Evolutionary conservation across 1,140 invertebrate genomes (phyloP), one percentile per base, ranked within the genome.

Genomic region (Oryctes rhinoceros): DNA sequence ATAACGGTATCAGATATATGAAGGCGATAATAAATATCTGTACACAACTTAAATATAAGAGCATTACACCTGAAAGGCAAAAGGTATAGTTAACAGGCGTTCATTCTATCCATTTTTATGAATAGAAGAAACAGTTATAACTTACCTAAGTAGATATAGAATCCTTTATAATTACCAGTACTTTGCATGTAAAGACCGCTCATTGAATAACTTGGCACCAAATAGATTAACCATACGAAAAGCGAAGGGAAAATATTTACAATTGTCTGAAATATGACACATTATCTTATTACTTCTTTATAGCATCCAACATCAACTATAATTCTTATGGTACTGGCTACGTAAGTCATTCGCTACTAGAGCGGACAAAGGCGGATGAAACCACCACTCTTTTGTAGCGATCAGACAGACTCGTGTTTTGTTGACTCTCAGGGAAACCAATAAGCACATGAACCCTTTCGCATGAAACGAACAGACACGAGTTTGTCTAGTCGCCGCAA

Each of bases 181-280:
- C 90, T 88, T 83, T 93, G 92, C 81, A 92, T 91, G 78, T 92
- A 92, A 0, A 97, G 88, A 0, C 96, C 95, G 10, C 94, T 93
- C 96, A 97, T 97, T 20, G 95, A 95, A 85, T 96, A 97, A 13
- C 95, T 95, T 18, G 96, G 96, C 37, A 96, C 91, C 24, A 96
- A 85, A 85, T 95, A 97, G 0, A 94, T 93, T 77, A 96, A 83
- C 90, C 95, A 96, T 5, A 96, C 91, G 76, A 91, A 91, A 81
- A 88, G 88, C 76, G 93, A 92, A 7, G 93, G 91, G 82, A 91
- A 88, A 37, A 93, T 84, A 81, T 90, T 91, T 83, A 91, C 91
- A 9, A 91, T 80, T 6, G 91, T 87, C 92, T 93, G 85, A 59
- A 89, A 89, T 44, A 44, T 10, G 9, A 44, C 9, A 44, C 9